Evolutionary conservation across 2,113 vertebrate species (phyloP), one percentile per base, ranked within the genome.

Genomic region (Seriola dumerili): DNA sequence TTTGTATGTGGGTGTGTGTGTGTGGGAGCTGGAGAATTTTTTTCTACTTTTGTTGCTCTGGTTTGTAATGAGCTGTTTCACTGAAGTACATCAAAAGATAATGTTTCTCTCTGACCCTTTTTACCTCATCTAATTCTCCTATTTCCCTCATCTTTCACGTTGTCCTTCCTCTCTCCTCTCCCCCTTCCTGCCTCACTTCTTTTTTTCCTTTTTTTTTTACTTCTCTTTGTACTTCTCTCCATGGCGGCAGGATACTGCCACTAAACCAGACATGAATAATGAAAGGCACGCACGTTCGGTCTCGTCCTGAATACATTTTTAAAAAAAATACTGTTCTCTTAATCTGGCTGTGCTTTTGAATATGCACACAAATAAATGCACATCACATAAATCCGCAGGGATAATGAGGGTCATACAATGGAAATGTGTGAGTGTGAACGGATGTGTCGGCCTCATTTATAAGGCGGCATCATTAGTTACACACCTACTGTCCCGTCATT

Each of bases 21-120:
- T 57, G 72, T 63, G 65, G 63, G 84, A 71, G 73, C 70, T 3
- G 62, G 40, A 74, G 80, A 58, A 36, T 73, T 63, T 82, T 66
- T 21, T 72, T 84, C 32, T 48, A 29, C 6, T 75, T 13, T 73
- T 76, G 48, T 54, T 57, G 44, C 57, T 80, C 36, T 55, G 67
- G 17, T 52, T 72, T 59, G 57, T 83, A 86, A 89, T 83, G 81
- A 90, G 73, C 85, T 40, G 46, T 80, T 78, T 78, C 58, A 66
- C 63, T 44, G 29, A 38, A 76, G 32, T 36, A 66, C 65, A 88
- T 79, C 64, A 80, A 81, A 88, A 44, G 44, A 64, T 29, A n/a
- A 79, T 38, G 62, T 80, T 76, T 67, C 59, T 58, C 50, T 61
- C 42, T 11, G 34, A 50, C 42, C 54, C 44, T 57, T 8, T 63